Percentiles rank a stretch among this genome's conserved stretches.
Conservation (phyloP, 2,797 vertebrate genomes). For the Bradypodion ventrale region DNA sequence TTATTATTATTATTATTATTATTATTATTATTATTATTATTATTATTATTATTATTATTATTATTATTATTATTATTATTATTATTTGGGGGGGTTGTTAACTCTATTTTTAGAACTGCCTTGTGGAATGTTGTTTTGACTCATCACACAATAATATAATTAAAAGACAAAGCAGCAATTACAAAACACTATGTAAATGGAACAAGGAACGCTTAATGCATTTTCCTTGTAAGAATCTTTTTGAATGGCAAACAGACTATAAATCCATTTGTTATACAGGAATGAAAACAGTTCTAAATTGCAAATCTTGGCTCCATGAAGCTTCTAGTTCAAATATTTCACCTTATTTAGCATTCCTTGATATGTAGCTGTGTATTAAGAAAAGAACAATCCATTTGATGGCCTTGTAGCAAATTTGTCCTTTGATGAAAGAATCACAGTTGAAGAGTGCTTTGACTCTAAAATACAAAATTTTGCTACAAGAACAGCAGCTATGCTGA, state of each 20-base stretch:
- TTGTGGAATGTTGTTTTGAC: too few species aligned
- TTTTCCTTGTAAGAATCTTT: not conserved
- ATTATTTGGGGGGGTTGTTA: too few species aligned
- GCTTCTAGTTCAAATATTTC: not conserved
- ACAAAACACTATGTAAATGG: not conserved
- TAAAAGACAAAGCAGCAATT: not conserved
- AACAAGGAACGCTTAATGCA: too few species aligned
- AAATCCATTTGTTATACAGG: not conserved
- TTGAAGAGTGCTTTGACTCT: not conserved
- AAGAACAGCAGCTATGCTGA: too few species aligned
- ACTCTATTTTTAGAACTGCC: too few species aligned
- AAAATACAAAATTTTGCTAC: too few species aligned
- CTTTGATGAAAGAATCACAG: conserved; percentile 20
- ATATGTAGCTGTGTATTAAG: not conserved
- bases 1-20: too few species aligned
- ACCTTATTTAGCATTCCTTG: not conserved
- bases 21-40: too few species aligned
- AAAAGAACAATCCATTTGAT: not conserved
- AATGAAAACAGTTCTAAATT: not conserved
- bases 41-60: too few species aligned
- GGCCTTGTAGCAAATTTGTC: not conserved
- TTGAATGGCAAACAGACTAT: not conserved
- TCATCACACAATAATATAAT: too few species aligned
- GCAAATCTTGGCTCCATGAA: not conserved
- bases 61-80: too few species aligned